Evolutionary conservation across 2,888 invertebrate genomes (phyloP).

Genomic region (Dyspetes luteomarginatus): DNA sequence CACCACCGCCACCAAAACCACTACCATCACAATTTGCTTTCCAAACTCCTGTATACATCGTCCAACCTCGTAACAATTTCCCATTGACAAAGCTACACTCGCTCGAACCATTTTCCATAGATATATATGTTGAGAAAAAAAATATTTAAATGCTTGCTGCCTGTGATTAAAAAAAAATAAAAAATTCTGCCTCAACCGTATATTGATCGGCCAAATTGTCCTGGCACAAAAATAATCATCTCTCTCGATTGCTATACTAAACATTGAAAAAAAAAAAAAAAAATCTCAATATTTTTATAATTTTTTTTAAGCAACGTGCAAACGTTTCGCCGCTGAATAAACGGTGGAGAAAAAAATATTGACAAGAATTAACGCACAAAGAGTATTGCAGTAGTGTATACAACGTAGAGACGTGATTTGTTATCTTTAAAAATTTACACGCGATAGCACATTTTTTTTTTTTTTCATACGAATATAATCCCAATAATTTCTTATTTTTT

Average conservation of each 20-base stretch:
- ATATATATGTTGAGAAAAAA: constrained; percentile 72
- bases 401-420: constrained; percentile 24
- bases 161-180: constrained; percentile 68
- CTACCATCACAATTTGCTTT: constrained; percentile 46
- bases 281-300: not conserved
- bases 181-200: constrained; percentile 17
- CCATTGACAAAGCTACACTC: constrained; percentile 66
- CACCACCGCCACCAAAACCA: constrained; percentile 5
- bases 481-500: not conserved
- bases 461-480: not conserved
- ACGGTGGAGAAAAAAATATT: constrained; percentile 15
- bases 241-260: no score
- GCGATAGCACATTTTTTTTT: not conserved
- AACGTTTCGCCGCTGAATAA: constrained; percentile 13
- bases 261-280: not conserved
- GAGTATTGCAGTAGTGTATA: constrained; percentile 54
- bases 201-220: constrained; percentile 26
- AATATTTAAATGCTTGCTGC: constrained; percentile 79
- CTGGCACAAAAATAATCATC: not conserved
- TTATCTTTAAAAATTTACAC: not conserved
- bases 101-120: constrained; percentile 73
- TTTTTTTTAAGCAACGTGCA: not conserved
- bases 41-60: constrained; percentile 46
- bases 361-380: constrained; percentile 23
- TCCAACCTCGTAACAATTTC: constrained; percentile 56